Evolutionary conservation across 2,888 invertebrate species (phyloP).

Genomic region (Drosophila infuscata): DNA sequence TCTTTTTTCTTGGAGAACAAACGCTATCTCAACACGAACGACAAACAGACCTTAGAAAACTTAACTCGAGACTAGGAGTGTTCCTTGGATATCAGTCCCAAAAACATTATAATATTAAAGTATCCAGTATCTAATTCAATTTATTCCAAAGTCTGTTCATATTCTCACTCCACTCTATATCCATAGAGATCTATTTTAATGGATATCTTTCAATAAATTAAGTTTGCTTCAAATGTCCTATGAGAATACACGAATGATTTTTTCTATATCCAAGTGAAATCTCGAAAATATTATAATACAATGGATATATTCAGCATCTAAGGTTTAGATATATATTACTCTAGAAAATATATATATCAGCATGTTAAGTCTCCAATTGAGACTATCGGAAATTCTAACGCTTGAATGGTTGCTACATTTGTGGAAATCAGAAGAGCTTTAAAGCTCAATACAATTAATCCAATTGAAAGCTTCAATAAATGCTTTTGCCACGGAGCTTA

Average conservation of each 20-base stretch:
- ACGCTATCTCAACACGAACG: not conserved
- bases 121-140: not conserved
- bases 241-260: too few relatives aligned
- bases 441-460: not conserved
- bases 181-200: not conserved
- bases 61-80: not conserved
- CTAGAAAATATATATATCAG: not conserved
- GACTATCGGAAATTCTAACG: not conserved
- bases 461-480: not conserved
- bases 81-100: too few relatives aligned
- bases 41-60: not conserved
- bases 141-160: not conserved
- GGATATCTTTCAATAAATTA: not conserved
- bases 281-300: not conserved
- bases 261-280: not conserved
- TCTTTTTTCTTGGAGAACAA: not conserved
- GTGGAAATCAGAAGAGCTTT: not conserved
- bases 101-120: not conserved
- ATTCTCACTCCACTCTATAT: not conserved
- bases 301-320: not conserved
- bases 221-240: not conserved
- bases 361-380: not conserved
- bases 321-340: not conserved
- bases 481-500: constrained; percentile 1
- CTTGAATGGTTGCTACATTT: not conserved